phyloP scores from a whole-genome alignment of 2,888 invertebrate species.

The Argyra leucocephala region DNA sequence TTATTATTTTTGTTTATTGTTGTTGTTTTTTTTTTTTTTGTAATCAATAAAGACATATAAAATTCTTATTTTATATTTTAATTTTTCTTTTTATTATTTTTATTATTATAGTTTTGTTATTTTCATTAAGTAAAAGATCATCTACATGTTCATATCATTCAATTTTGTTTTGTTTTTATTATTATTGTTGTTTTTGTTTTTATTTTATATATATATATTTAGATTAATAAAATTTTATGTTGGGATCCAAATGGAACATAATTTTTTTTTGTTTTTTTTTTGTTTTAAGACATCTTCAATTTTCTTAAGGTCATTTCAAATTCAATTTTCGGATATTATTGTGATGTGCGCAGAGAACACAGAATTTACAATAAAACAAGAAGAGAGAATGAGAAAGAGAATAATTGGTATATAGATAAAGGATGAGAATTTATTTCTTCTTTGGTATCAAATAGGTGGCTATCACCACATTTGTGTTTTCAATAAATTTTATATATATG shows the following conservation, averaged over 20 bases:
- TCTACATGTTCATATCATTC: no score
- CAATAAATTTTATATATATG: neutral
- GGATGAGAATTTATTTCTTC: neutral
- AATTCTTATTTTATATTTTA: neutral
- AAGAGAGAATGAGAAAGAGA: no score
- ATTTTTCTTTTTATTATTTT: no score
- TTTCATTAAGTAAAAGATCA: neutral
- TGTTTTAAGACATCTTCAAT: no score
- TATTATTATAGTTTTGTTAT: neutral
- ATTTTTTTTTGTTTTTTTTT: no score
- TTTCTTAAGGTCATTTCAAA: no score
- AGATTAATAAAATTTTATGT: neutral
- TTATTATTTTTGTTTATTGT: no score
- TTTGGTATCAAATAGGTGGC: neutral
- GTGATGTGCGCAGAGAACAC: no score
- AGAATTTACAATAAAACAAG: no score
- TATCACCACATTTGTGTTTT: neutral
- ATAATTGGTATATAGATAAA: no score
- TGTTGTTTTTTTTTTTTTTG: neutral
- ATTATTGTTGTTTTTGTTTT: neutral
- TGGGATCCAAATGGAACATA: neutral
- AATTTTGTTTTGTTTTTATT: no score
- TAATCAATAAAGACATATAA: conserved; percentile 6
- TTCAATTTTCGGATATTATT: no score
- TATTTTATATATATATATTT: neutral